Percentiles rank a stretch among this genome's conserved stretches.
These are phyloP conservation scores for Thecocarcelia acutangulata DNA, from an alignment of 2,888 invertebrate genomes.

Conservation along the genomic window DNA sequence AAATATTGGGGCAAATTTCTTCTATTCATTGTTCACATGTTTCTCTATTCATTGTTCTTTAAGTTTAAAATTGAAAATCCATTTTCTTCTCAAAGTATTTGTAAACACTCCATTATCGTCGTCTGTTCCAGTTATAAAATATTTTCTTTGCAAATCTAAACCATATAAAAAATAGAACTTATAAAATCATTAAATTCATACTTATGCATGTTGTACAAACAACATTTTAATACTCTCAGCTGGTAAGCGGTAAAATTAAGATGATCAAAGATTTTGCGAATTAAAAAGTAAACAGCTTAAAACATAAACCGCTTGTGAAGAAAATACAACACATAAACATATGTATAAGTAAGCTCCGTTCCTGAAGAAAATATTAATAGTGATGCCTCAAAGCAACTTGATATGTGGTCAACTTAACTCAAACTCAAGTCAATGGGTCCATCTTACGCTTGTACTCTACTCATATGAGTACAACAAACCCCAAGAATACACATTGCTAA, in stretches of 20 bases:
- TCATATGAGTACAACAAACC: constrained; percentile 19
- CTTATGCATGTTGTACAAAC: constrained; percentile 24
- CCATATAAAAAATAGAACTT: constrained; percentile 1
- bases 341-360: constrained; percentile 22
- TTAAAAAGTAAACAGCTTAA: constrained; percentile 66
- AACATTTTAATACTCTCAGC: constrained; percentile 54
- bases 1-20: too few species aligned
- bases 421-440: constrained; percentile 57
- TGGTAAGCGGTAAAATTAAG: constrained; percentile 61
- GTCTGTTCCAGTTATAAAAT: too few species aligned
- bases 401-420: constrained; percentile 66
- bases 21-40: too few species aligned
- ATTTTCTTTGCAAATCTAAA: not conserved
- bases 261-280: constrained; percentile 68
- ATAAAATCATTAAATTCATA: not conserved
- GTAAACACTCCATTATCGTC: too few species aligned
- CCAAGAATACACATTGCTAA: not conserved
- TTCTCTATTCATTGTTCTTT: too few species aligned
- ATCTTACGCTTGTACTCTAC: constrained; percentile 45
- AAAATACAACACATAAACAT: constrained; percentile 1
- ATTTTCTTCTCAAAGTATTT: too few species aligned
- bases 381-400: constrained; percentile 66
- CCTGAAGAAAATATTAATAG: constrained; percentile 51
- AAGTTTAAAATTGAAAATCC: too few species aligned
- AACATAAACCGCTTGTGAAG: constrained; percentile 62